phyloP scores from a whole-genome alignment of 2,888 invertebrate species.

The Drosophila sordidula region DNA sequence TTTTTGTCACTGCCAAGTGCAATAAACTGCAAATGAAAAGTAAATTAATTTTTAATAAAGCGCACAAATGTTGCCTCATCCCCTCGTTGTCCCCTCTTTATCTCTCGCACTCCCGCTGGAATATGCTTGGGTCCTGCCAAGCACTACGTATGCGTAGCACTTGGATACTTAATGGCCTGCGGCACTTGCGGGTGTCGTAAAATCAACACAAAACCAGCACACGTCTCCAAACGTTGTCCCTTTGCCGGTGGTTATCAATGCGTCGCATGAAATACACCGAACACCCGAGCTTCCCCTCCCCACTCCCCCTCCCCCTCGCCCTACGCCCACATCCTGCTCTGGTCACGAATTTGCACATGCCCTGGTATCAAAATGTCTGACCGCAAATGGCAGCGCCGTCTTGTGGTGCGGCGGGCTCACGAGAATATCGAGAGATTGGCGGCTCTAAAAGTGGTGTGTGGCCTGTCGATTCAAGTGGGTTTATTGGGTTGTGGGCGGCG shows the following conservation, averaged over 20 bases:
- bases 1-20: conserved; percentile 68
- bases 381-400: conserved; percentile 58
- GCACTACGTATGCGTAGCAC: conserved; percentile 53
- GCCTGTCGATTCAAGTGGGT: conserved; percentile 6
- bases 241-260: conserved; percentile 51
- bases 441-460: conserved; percentile 12
- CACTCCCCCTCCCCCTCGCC: not conserved
- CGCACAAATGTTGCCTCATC: conserved; percentile 55
- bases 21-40: conserved; percentile 81
- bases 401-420: conserved; percentile 23
- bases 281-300: not conserved
- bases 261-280: conserved; percentile 23
- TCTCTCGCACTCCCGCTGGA: not conserved
- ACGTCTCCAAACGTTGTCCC: conserved; percentile 29
- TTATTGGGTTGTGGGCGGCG: not conserved
- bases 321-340: not conserved
- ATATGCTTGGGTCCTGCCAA: conserved; percentile 20
- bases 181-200: conserved; percentile 74
- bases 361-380: conserved; percentile 41
- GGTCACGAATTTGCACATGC: conserved; percentile 43
- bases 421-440: conserved; percentile 27
- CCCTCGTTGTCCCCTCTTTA: not conserved
- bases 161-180: conserved; percentile 70
- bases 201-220: conserved; percentile 60
- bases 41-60: conserved; percentile 80